Evolutionary conservation across 2,888 invertebrate genomes (phyloP).

Genomic region (Ernsta delagoae): DNA sequence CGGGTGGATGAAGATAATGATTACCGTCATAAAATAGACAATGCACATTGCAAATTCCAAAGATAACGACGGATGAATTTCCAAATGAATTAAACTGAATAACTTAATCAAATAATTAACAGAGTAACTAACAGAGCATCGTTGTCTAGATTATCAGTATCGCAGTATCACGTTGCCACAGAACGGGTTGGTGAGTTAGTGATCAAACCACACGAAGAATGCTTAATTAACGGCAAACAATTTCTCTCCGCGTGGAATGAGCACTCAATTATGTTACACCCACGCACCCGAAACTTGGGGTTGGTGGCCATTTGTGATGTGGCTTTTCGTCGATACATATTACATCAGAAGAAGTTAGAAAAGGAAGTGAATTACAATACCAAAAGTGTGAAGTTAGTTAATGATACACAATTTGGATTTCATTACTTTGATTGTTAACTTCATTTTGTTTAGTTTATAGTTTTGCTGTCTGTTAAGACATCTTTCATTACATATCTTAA

Average conservation of each 20-base stretch:
- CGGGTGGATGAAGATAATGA: background rate
- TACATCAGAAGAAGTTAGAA: background rate
- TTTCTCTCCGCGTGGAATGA: slow-evolving; percentile 39
- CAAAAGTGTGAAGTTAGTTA: background rate
- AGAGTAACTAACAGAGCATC: background rate
- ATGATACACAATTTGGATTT: background rate
- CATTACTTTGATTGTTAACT: background rate
- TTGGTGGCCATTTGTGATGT: slow-evolving; percentile 10
- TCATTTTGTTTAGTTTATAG: too few species aligned
- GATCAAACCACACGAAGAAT: slow-evolving; percentile 42
- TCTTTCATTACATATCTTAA: too few species aligned
- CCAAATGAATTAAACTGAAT: background rate
- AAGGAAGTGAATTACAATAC: background rate
- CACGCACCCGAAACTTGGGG: slow-evolving; percentile 37
- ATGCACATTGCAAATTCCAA: background rate
- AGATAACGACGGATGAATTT: background rate
- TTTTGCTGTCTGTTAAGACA: too few species aligned
- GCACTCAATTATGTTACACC: slow-evolving; percentile 40
- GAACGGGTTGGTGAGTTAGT: slow-evolving; percentile 30
- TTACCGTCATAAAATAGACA: background rate
- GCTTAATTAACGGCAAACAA: slow-evolving; percentile 46
- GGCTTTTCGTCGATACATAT: slow-evolving; percentile 10
- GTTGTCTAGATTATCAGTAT: background rate
- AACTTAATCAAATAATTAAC: background rate
- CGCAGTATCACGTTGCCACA: background rate